Evolutionary conservation across 2,797 vertebrate species (phyloP).

Genomic region (Cirrhinus mrigala): DNA sequence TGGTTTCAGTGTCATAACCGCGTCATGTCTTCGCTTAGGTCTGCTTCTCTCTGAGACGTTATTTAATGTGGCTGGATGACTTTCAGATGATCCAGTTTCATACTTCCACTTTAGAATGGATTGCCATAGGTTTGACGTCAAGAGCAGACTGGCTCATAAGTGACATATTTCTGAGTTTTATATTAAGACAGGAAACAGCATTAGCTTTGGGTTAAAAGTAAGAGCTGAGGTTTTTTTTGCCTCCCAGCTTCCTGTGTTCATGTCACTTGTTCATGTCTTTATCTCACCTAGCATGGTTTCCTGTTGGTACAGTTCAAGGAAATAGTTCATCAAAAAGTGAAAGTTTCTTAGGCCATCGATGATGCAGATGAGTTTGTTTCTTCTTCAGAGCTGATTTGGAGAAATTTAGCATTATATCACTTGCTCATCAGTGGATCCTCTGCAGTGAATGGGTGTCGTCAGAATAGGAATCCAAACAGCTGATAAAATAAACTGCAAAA

Average conservation of each 20-base stretch:
- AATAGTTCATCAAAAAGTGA: not conserved
- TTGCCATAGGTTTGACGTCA: not conserved
- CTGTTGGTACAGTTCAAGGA: not conserved
- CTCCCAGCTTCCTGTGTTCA: not conserved
- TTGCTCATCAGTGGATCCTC: not conserved
- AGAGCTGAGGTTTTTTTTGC: not conserved
- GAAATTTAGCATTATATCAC: not conserved
- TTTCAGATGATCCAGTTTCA: not conserved
- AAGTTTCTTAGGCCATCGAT: not conserved
- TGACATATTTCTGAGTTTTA: not conserved
- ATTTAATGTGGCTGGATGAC: not conserved
- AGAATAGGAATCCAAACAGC: not conserved
- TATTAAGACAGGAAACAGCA: not conserved
- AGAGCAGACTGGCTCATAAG: not conserved
- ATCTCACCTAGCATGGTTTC: not conserved
- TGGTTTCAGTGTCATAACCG: slow-evolving; percentile 31
- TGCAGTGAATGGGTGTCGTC: not conserved
- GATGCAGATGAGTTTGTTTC: not conserved
- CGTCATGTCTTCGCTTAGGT: not conserved
- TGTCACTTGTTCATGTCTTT: not conserved
- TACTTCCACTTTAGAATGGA: not conserved
- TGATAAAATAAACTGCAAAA: not conserved
- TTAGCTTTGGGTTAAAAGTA: not conserved
- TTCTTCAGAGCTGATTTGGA: not conserved
- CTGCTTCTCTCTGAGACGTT: not conserved